Conservation (phyloP, 2,797 vertebrate species). For the Philypnodon macrostomus region DNA sequence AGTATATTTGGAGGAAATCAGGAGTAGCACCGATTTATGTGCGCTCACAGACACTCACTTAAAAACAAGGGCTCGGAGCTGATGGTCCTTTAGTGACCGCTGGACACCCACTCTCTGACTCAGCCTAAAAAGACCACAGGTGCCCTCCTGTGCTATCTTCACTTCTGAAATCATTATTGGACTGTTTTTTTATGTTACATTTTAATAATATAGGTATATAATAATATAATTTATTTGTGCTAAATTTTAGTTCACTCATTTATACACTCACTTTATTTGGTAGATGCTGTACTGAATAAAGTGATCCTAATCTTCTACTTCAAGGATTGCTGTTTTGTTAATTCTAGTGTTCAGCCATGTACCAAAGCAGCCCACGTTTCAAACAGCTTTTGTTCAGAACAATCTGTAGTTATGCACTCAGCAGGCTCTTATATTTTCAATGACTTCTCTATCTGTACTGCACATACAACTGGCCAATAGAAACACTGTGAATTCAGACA, state of each 20-base stretch:
- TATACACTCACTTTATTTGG: not conserved
- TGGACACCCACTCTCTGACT: conserved; percentile 62
- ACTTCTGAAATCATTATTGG: conserved; percentile 36
- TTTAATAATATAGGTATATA: conserved; percentile 23
- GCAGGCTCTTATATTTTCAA: conserved; percentile 10
- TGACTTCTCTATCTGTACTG: conserved; percentile 1
- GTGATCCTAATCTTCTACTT: too few species aligned
- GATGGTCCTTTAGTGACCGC: conserved; percentile 43
- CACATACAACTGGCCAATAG: not conserved
- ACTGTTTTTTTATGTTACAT: conserved; percentile 27
- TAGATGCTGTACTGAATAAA: too few species aligned
- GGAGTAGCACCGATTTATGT: conserved; percentile 31
- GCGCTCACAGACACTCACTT: conserved; percentile 18
- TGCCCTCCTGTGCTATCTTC: conserved; percentile 35
- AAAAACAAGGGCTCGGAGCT: conserved; percentile 22
- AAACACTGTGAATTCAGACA: not conserved
- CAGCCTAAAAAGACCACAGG: conserved; percentile 55
- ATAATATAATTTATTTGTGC: too few species aligned
- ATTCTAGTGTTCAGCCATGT: not conserved
- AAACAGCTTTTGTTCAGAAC: conserved; percentile 4
- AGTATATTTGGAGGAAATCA: conserved; percentile 57
- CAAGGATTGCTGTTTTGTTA: not conserved
- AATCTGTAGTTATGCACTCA: conserved; percentile 3
- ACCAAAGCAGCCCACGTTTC: conserved; percentile 6
- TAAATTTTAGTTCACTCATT: too few species aligned